These are phyloP conservation scores for Pseudoatta argentina DNA, from an alignment of 1,140 invertebrate species.

Conservation along the genomic window DNA sequence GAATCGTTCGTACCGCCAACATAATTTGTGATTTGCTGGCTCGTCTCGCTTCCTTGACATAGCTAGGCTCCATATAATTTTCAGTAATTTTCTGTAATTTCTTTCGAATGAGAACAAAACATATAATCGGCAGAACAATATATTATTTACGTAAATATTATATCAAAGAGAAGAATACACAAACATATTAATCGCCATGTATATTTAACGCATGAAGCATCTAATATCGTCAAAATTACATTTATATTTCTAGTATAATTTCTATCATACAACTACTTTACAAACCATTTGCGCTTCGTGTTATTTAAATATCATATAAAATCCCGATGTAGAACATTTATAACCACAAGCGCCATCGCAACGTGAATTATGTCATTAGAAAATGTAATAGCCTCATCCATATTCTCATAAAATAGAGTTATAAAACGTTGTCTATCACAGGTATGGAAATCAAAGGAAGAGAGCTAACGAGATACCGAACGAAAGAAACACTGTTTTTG, in stretches of 20 bases:
- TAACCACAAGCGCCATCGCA: conserved; percentile 23
- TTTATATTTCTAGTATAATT: conserved; percentile 13
- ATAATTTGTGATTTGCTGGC: conserved; percentile 42
- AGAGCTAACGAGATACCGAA: conserved; percentile 38
- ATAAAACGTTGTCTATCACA: conserved; percentile 19
- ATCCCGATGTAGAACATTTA: conserved; percentile 18
- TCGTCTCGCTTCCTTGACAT: conserved; percentile 49
- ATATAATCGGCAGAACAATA: conserved; percentile 12
- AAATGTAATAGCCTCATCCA: conserved; percentile 28
- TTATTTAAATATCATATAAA: conserved; percentile 33
- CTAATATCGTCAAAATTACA: background rate
- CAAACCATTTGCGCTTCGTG: background rate
- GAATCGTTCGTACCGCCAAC: conserved; percentile 27
- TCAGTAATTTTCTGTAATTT: conserved; percentile 33
- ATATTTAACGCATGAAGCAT: background rate
- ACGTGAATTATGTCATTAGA: conserved; percentile 53
- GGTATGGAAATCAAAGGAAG: conserved; percentile 14
- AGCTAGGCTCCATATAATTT: conserved; percentile 45
- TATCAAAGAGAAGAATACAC: background rate
- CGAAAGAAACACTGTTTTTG: conserved; percentile 53
- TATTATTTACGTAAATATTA: background rate
- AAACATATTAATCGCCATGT: background rate
- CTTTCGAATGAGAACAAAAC: conserved; percentile 26
- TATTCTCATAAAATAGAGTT: conserved; percentile 11
- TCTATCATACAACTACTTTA: background rate